A percentile compares a stretch with the other conserved stretches of the same genome.
These are phyloP conservation scores for Zaprionus ornatus DNA, from an alignment of 1,140 invertebrate species.

Conservation along the genomic window DNA sequence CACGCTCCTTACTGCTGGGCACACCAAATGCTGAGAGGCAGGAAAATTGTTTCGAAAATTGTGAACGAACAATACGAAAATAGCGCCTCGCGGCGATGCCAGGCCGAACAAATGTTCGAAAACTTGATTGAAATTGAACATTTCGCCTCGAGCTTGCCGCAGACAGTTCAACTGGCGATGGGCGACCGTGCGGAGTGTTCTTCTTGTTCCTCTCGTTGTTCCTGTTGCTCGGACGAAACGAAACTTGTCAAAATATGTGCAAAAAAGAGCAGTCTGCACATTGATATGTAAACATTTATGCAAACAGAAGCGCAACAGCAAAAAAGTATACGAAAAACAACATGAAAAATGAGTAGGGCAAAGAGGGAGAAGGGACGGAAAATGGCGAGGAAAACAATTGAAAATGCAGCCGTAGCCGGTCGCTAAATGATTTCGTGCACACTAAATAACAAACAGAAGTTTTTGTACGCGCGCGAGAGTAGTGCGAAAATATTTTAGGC, in stretches of 20 bases:
- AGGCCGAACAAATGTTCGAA: constrained; percentile 48
- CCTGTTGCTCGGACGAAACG: not conserved
- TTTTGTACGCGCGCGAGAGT: constrained; percentile 16
- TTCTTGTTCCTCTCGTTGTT: constrained; percentile 6
- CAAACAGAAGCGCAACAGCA: constrained; percentile 36
- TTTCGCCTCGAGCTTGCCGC: constrained; percentile 39
- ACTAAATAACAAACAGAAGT: constrained; percentile 71
- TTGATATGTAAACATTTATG: constrained; percentile 61
- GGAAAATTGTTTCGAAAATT: constrained; percentile 70
- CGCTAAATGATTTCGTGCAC: constrained; percentile 66
- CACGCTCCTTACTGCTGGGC: not conserved
- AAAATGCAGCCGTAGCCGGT: constrained; percentile 27
- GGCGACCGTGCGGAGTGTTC: constrained; percentile 39
- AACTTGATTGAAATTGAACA: constrained; percentile 71
- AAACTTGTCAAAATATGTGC: constrained; percentile 51
- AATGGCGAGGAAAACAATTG: constrained; percentile 37
- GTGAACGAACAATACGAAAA: constrained; percentile 64
- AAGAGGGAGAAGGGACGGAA: not conserved
- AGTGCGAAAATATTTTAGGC: constrained; percentile 34
- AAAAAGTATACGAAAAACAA: constrained; percentile 22
- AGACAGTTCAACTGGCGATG: constrained; percentile 72
- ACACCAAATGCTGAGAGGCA: constrained; percentile 16
- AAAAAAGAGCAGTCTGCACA: constrained; percentile 18
- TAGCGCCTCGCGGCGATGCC: constrained; percentile 60
- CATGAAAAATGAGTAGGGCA: constrained; percentile 8